These are phyloP conservation scores for Perodicticus potto DNA, from an alignment of 2,797 vertebrate species.

Conservation along the genomic window DNA sequence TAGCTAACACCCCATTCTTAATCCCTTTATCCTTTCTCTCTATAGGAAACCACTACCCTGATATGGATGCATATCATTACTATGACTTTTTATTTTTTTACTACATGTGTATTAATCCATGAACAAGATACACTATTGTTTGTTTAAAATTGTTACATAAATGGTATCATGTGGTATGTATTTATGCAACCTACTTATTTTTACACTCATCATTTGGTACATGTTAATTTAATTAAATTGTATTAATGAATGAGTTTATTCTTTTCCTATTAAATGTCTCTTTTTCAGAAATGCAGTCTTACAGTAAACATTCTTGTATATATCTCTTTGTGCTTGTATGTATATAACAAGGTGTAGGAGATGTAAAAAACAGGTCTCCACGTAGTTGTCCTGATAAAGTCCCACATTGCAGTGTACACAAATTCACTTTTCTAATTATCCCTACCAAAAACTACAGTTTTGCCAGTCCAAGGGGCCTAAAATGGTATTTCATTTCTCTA, in stretches of 20 bases:
- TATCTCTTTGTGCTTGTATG: background rate
- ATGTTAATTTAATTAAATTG: background rate
- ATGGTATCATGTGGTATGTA: background rate
- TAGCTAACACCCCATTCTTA: background rate
- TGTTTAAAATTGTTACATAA: background rate
- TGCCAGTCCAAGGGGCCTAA: background rate
- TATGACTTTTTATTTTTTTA: conserved; percentile 8
- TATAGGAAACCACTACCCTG: background rate
- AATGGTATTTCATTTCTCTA: background rate
- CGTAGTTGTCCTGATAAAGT: background rate
- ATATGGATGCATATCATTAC: background rate
- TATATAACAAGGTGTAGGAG: background rate
- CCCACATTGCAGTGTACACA: background rate
- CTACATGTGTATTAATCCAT: background rate
- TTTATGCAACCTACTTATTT: conserved; percentile 7
- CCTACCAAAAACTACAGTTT: background rate
- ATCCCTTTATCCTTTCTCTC: background rate
- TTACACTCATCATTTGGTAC: background rate
- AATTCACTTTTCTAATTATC: background rate
- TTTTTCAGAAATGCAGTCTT: conserved; percentile 7
- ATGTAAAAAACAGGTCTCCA: background rate
- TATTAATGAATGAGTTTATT: conserved; percentile 10
- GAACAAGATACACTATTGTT: background rate
- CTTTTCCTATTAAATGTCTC: background rate
- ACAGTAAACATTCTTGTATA: background rate